Base-by-base conservation (phyloP, 2,113 vertebrate genomes). In the Ornithorhynchus anatinus region DNA sequence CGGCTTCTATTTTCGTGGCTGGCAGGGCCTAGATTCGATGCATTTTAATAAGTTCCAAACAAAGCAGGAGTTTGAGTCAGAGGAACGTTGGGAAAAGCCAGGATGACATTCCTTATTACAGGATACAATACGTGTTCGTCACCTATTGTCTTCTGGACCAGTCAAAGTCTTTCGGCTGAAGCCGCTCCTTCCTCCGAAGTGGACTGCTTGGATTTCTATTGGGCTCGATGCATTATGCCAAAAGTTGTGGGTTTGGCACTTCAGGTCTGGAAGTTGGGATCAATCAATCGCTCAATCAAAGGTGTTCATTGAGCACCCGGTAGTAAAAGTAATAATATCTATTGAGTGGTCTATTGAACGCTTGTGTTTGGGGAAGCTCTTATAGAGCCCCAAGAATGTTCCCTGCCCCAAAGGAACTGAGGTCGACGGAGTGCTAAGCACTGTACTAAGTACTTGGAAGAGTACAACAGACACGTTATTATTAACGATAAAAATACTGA, bases 31-130 rank as follows among this genome's bases (percentile, higher is more conserved):
- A 71, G 75, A 79, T 81, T 75, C 71, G 43, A 19, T 70, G 88
- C 63, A 88, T 91, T 71, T 84, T 81, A 89, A 84, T 77, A 27
- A 58, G 62, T 59, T 33, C 9, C 75, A 70, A 81, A 81, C 86
- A 68, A 70, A 32, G 40, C 11, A n/a, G 29, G 72, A 51, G 38
- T 66, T 69, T 39, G 80, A 85, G 74, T 73, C 79, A 65, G 48
- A 12, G 1, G 56, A 58, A 47, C 17, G 1, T 3, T 27, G 72
- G 10, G 10, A 45, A 69, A 69, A 51, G 59, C 70, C 27, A 1
- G 29, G 48, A 77, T 80, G 69, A 82, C 75, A 53, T 4, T 2
- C 43, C 51, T 72, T 76, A 40, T 59, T 59, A 68, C 0, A 15
- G 66, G 66, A 25, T 29, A 52, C 40, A 64, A 69, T 69, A 48